Conservation (phyloP, 2,113 vertebrate species). For the Zeus faber region DNA sequence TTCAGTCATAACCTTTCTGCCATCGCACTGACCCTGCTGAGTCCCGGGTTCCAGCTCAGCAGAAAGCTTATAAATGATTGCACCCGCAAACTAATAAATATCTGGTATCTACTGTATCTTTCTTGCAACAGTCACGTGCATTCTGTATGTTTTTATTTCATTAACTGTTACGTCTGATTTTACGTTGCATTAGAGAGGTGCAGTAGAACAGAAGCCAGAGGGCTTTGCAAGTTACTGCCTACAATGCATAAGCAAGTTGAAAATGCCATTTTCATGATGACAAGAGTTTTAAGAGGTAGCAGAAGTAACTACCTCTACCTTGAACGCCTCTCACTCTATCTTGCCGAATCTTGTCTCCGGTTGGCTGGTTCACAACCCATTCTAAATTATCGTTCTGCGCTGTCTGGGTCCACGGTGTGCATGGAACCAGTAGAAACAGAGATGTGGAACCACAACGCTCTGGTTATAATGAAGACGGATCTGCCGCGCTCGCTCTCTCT, state of each 20-base stretch:
- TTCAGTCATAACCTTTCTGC: conserved; percentile 29
- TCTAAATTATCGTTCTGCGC: conserved; percentile 10
- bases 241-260: too few relatives aligned
- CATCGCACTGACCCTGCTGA: conserved; percentile 31
- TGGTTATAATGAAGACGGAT: conserved; percentile 50
- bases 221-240: too few relatives aligned
- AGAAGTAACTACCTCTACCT: too few relatives aligned
- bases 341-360: too few relatives aligned
- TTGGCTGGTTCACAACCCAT: too few relatives aligned
- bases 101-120: conserved; percentile 32
- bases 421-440: conserved; percentile 24
- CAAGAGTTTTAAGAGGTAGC: conserved; percentile 11
- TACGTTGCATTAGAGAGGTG: conserved; percentile 42
- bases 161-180: too few relatives aligned
- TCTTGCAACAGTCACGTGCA: conserved; percentile 34
- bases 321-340: too few relatives aligned
- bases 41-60: conserved; percentile 20
- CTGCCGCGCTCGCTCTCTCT: too few relatives aligned
- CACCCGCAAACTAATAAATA: conserved; percentile 37
- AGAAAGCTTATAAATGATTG: conserved; percentile 35
- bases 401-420: conserved; percentile 11
- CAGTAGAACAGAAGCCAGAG: conserved; percentile 17
- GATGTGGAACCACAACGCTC: conserved; percentile 18
- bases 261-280: too few relatives aligned
- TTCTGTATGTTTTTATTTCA: conserved; percentile 42